Conservation (phyloP, 2,797 vertebrate species). For the Pseudochaenichthys georgianus region DNA sequence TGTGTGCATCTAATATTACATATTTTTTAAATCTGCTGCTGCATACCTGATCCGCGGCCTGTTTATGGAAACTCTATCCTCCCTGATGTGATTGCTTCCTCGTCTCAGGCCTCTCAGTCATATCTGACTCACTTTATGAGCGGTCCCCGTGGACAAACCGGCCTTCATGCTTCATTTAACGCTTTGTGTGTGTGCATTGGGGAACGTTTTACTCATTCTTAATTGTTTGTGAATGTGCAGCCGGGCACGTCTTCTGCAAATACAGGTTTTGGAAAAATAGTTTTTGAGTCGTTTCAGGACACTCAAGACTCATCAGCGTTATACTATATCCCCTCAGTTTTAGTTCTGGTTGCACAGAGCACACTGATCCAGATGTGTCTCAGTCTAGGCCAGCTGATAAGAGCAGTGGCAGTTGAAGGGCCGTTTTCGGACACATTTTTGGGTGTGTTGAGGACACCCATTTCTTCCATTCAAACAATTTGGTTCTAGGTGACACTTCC, state of each 20-base stretch:
- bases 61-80: constrained; percentile 66
- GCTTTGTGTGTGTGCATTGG: constrained; percentile 45
- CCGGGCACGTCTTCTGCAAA: constrained; percentile 22
- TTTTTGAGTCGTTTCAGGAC: constrained; percentile 29
- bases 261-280: not conserved
- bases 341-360: not conserved
- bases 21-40: constrained; percentile 56
- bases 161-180: constrained; percentile 53
- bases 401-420: constrained; percentile 33
- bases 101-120: constrained; percentile 57
- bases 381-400: constrained; percentile 59
- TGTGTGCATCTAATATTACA: constrained; percentile 41
- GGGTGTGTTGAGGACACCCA: constrained; percentile 3
- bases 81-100: constrained; percentile 60
- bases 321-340: not conserved
- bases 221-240: constrained; percentile 63
- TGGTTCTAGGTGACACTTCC: not conserved
- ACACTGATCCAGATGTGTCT: constrained; percentile 11
- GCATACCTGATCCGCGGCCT: constrained; percentile 57
- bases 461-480: constrained; percentile 23
- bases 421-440: constrained; percentile 32
- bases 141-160: constrained; percentile 56
- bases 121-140: constrained; percentile 72
- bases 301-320: not conserved
- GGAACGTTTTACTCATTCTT: constrained; percentile 65